Conservation (phyloP, 2,888 invertebrate genomes). For the Andrena bicolor region DNA sequence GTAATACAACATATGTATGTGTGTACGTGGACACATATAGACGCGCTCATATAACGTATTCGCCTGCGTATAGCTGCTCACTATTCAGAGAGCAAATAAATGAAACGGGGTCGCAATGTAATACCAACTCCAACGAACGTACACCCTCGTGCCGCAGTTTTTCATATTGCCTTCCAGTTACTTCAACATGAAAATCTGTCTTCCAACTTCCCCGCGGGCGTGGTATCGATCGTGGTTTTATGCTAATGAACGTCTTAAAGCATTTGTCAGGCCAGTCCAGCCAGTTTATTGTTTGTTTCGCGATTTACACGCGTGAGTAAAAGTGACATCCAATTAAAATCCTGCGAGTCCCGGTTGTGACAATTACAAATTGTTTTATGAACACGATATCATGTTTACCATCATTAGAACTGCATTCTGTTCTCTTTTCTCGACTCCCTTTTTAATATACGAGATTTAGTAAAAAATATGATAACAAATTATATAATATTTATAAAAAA, state of each 20-base stretch:
- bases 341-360: neutral
- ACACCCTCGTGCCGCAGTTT: conserved; percentile 53
- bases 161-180: conserved; percentile 65
- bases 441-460: too few relatives aligned
- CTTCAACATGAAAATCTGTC: conserved; percentile 56
- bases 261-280: conserved; percentile 9
- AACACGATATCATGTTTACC: too few relatives aligned
- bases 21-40: neutral
- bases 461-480: too few relatives aligned
- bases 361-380: neutral
- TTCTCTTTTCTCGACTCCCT: too few relatives aligned
- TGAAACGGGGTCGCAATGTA: conserved; percentile 71
- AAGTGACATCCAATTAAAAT: neutral
- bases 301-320: conserved; percentile 1
- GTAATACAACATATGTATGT: conserved; percentile 37
- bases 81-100: conserved; percentile 71
- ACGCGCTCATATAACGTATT: neutral
- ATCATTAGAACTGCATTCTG: too few relatives aligned
- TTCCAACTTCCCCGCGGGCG: conserved; percentile 26
- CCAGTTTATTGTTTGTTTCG: conserved; percentile 21
- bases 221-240: conserved; percentile 44
- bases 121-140: conserved; percentile 58
- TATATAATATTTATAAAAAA: too few relatives aligned
- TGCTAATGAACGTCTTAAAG: conserved; percentile 51
- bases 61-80: conserved; percentile 35